Conservation (phyloP, 2,113 vertebrate genomes). For the Brienomyrus longianalis region DNA sequence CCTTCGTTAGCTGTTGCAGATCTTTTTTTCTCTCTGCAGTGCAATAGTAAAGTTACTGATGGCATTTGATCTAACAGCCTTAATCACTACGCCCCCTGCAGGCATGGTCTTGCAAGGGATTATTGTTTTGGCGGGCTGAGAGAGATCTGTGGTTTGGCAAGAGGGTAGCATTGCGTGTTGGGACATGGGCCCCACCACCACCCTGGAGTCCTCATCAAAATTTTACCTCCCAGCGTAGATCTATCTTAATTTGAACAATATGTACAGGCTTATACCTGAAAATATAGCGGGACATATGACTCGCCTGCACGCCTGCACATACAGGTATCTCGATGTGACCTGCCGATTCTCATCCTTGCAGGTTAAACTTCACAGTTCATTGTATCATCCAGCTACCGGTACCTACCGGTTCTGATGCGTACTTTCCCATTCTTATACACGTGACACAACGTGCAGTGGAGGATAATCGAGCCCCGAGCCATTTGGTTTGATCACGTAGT, state of each 20-base stretch:
- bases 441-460: not conserved
- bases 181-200: not conserved
- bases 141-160: not conserved
- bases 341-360: not conserved
- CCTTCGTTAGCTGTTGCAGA: not conserved
- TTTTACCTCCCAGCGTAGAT: not conserved
- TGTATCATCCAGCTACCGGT: not conserved
- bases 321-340: not conserved
- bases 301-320: not conserved
- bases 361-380: not conserved
- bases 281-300: not conserved
- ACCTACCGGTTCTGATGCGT: not conserved
- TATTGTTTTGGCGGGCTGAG: not conserved
- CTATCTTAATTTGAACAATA: not conserved
- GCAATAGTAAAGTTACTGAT: not conserved
- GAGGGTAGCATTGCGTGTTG: not conserved
- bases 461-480: not conserved
- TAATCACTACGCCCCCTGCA: not conserved
- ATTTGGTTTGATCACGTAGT: not conserved
- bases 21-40: not conserved
- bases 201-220: not conserved
- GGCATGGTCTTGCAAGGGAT: not conserved
- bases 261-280: not conserved
- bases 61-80: not conserved
- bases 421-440: not conserved